phyloP scores from a whole-genome alignment of 2,113 vertebrate genomes.

The Stigmatopora argus region DNA sequence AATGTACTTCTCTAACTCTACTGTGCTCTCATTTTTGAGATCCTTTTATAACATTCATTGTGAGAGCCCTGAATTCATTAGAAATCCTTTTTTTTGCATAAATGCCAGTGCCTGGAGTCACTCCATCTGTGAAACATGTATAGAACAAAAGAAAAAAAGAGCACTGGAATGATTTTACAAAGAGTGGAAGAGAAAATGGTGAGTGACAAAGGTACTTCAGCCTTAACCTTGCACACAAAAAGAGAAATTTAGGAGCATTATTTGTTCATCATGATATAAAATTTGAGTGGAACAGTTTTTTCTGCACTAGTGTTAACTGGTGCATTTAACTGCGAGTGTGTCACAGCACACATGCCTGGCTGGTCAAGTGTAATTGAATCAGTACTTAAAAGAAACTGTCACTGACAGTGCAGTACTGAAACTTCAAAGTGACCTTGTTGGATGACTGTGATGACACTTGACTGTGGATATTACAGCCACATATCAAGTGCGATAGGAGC shows the following conservation, averaged over 20 bases:
- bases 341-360: constrained; percentile 25
- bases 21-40: constrained; percentile 19
- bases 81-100: constrained; percentile 63
- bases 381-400: constrained; percentile 39
- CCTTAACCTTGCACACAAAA: constrained; percentile 30
- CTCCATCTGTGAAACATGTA: constrained; percentile 66
- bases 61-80: constrained; percentile 53
- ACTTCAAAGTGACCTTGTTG: constrained; percentile 60
- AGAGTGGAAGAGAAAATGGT: background rate
- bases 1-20: constrained; percentile 25
- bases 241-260: constrained; percentile 23
- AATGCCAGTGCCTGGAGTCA: constrained; percentile 60
- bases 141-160: constrained; percentile 49
- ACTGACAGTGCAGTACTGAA: constrained; percentile 31
- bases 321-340: constrained; percentile 15
- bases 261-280: constrained; percentile 31
- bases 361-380: constrained; percentile 41
- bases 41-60: constrained; percentile 49
- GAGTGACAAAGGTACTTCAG: too few species aligned
- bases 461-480: constrained; percentile 26
- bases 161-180: constrained; percentile 19
- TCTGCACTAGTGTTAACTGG: constrained; percentile 12
- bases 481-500: constrained; percentile 36
- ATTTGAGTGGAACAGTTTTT: constrained; percentile 20
- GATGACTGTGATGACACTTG: constrained; percentile 34